Conservation (phyloP, 2,888 invertebrate genomes). For the Tolmerus cingulatus region DNA sequence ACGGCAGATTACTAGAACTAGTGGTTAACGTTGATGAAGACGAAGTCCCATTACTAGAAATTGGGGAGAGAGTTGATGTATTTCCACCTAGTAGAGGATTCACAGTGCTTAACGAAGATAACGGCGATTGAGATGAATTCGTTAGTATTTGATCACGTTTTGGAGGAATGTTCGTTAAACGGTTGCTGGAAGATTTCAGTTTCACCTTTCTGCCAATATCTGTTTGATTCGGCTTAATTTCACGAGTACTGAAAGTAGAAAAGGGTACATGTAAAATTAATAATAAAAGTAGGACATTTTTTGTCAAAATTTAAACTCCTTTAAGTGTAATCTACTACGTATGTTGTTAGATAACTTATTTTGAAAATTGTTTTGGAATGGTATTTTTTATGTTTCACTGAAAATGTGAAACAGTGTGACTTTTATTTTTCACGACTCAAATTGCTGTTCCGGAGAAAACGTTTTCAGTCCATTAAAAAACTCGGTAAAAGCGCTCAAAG, state of each 20-base stretch:
- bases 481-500: too few relatives aligned
- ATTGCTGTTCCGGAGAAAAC: too few relatives aligned
- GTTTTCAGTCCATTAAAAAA: too few relatives aligned
- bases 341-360: too few relatives aligned
- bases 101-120: conserved; percentile 6
- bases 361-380: too few relatives aligned
- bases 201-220: conserved; percentile 90
- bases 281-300: not conserved
- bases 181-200: conserved; percentile 67
- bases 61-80: conserved; percentile 43
- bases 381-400: too few relatives aligned
- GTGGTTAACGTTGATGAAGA: not conserved
- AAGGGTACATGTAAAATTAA: not conserved
- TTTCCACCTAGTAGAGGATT: conserved; percentile 12
- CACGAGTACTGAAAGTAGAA: conserved; percentile 78
- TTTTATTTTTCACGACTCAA: too few relatives aligned
- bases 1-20: conserved; percentile 1
- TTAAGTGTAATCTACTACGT: not conserved
- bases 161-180: conserved; percentile 59
- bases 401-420: too few relatives aligned
- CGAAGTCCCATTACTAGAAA: conserved; percentile 13
- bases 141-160: conserved; percentile 50
- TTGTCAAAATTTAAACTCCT: not conserved
- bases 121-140: conserved; percentile 38
- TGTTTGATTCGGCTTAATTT: conserved; percentile 90